Conservation (phyloP, 2,113 vertebrate genomes). For the Dermatemys mawii region DNA sequence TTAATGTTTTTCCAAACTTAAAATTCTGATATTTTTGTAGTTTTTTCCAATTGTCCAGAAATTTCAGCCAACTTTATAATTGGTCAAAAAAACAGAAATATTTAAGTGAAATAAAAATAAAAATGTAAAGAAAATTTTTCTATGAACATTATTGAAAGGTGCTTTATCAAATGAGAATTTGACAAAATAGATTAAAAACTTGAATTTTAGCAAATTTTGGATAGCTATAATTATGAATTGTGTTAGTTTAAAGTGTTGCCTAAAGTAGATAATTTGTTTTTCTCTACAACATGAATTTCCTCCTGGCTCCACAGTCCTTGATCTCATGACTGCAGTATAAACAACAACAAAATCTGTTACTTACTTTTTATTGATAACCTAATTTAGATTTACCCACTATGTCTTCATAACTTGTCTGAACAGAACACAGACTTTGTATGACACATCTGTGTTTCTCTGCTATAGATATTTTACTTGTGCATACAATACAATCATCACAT, state of each 20-base stretch:
- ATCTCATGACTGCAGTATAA: background rate
- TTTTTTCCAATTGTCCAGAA: too few species aligned
- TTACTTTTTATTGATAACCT: background rate
- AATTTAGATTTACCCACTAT: background rate
- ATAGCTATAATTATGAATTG: background rate
- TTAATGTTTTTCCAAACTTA: too few species aligned
- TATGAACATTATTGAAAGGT: too few species aligned
- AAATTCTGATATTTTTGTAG: too few species aligned
- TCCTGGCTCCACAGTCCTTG: background rate
- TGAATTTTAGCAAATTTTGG: background rate
- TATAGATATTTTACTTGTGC: background rate
- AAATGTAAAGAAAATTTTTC: background rate
- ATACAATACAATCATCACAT: background rate
- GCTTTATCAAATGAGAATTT: too few species aligned
- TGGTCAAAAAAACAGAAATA: too few species aligned
- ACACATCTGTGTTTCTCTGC: background rate
- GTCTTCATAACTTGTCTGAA: background rate
- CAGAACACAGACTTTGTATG: background rate
- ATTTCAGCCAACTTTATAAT: too few species aligned
- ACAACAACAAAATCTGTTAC: background rate
- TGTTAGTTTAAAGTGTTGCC: background rate
- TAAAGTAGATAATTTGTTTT: background rate
- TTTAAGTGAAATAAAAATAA: too few species aligned
- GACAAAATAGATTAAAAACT: background rate
- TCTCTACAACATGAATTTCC: background rate